Evolutionary conservation across 2,888 invertebrate species (phyloP).

Genomic region (Phlogophora meticulosa): DNA sequence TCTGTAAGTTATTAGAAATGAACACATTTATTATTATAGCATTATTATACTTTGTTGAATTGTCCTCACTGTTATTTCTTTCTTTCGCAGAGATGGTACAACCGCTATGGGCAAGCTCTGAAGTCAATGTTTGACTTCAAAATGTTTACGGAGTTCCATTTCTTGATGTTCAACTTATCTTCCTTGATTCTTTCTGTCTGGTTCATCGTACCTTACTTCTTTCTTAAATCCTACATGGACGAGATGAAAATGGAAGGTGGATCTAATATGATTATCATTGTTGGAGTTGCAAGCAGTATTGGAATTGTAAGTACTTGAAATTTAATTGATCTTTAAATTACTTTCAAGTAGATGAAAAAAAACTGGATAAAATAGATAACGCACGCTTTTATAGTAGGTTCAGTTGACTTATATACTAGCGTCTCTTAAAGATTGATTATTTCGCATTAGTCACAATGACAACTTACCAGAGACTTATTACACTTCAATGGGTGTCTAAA

Average conservation of each 20-base stretch:
- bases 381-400: too few species aligned
- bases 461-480: background rate
- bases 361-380: too few species aligned
- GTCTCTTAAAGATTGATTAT: background rate
- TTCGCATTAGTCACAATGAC: background rate
- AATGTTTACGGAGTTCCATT: constrained; percentile 95
- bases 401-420: too few species aligned
- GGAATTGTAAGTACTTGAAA: constrained; percentile 94
- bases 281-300: constrained; percentile 96
- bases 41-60: too few species aligned
- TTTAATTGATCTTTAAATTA: background rate
- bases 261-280: constrained; percentile 95
- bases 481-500: background rate
- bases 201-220: constrained; percentile 98
- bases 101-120: constrained; percentile 92
- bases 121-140: constrained; percentile 95
- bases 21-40: too few species aligned
- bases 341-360: background rate
- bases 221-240: constrained; percentile 92
- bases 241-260: constrained; percentile 93
- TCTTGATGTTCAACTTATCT: constrained; percentile 95
- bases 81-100: constrained; percentile 93
- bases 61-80: constrained; percentile 60
- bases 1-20: too few species aligned
- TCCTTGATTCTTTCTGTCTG: constrained; percentile 97